Percentiles rank a stretch among this genome's conserved stretches.
These are phyloP conservation scores for Abscondita cerata DNA, from an alignment of 2,888 invertebrate genomes.

Conservation along the genomic window DNA sequence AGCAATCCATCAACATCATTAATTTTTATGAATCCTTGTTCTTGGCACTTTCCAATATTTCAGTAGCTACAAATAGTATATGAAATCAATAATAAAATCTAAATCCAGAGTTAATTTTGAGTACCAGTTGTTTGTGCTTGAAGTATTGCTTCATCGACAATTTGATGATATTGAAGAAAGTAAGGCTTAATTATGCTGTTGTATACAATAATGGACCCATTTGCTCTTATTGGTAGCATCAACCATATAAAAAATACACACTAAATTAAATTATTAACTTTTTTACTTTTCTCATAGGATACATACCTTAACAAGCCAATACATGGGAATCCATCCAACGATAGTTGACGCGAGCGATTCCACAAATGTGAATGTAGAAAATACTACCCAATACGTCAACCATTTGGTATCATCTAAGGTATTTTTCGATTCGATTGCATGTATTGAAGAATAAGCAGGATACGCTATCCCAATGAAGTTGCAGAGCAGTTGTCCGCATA, in stretches of 20 bases:
- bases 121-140: slow-evolving; percentile 8
- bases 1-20: too few species aligned
- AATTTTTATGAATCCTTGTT: too few species aligned
- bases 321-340: slow-evolving; percentile 86
- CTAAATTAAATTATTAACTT: slow-evolving; percentile 56
- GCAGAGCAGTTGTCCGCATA: slow-evolving; percentile 94
- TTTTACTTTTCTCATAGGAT: background rate
- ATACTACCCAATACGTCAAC: slow-evolving; percentile 96
- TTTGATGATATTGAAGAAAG: slow-evolving; percentile 78
- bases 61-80: slow-evolving; percentile 1
- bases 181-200: slow-evolving; percentile 79
- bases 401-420: slow-evolving; percentile 90
- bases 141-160: slow-evolving; percentile 65
- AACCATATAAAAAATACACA: slow-evolving; percentile 84
- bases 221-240: slow-evolving; percentile 77
- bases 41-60: background rate
- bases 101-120: too few species aligned
- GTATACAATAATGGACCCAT: slow-evolving; percentile 82
- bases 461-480: slow-evolving; percentile 91
- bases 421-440: slow-evolving; percentile 74
- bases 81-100: too few species aligned
- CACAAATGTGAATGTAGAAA: slow-evolving; percentile 82
- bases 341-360: slow-evolving; percentile 91
- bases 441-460: slow-evolving; percentile 89
- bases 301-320: slow-evolving; percentile 84